phyloP scores from a whole-genome alignment of 2,888 invertebrate species.

The Mactromeris polynyma region DNA sequence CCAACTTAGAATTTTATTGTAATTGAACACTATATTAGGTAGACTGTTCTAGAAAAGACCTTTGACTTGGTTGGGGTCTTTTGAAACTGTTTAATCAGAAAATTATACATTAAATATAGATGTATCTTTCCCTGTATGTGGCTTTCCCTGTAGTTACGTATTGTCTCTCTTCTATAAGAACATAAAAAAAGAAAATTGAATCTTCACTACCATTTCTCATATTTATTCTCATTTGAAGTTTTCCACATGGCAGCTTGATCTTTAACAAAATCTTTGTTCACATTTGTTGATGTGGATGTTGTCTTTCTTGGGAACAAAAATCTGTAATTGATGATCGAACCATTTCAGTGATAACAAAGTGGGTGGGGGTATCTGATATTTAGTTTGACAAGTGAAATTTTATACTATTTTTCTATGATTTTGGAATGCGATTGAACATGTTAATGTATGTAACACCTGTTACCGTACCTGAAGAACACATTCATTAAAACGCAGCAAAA shows the following conservation, averaged over 20 bases:
- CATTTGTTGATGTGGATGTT: neutral
- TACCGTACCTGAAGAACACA: neutral
- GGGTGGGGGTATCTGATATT: neutral
- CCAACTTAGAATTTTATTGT: too few species aligned
- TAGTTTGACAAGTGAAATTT: slow-evolving; percentile 5
- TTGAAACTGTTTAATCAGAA: too few species aligned
- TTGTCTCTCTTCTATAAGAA: too few species aligned
- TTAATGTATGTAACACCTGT: neutral
- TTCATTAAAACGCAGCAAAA: neutral
- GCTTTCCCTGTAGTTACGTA: too few species aligned
- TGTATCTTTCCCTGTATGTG: too few species aligned
- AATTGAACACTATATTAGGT: too few species aligned
- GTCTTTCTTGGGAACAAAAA: neutral
- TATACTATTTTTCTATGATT: slow-evolving; percentile 10
- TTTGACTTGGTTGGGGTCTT: too few species aligned
- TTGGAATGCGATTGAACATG: neutral
- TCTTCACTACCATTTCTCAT: too few species aligned
- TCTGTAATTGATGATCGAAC: neutral
- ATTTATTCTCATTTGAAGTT: too few species aligned
- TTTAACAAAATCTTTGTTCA: neutral
- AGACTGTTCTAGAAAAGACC: too few species aligned
- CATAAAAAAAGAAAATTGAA: too few species aligned
- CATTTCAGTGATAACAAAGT: neutral
- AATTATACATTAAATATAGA: too few species aligned
- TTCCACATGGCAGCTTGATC: neutral